Conservation (phyloP, 2,113 vertebrate genomes). For the Oreochromis aureus region DNA sequence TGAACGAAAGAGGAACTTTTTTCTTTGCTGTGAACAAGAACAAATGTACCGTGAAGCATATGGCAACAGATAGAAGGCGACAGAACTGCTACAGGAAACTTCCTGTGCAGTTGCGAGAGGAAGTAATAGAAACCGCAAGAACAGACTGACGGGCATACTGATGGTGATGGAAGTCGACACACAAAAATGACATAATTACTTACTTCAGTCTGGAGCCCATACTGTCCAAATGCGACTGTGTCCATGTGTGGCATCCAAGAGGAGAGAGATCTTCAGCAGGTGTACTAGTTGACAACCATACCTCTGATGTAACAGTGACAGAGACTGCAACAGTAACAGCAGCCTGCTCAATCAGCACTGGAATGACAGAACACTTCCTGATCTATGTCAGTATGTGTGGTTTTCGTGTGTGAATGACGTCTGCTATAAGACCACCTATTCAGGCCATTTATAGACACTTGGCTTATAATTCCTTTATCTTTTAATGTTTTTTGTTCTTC, state of each 20-base stretch:
- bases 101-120: conserved; percentile 63
- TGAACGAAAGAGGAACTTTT: neutral
- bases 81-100: conserved; percentile 25
- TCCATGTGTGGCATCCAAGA: conserved; percentile 57
- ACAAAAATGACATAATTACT: conserved; percentile 23
- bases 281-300: neutral
- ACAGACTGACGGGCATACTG: conserved; percentile 1
- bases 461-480: neutral
- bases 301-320: neutral
- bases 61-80: neutral
- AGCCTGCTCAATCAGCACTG: conserved; percentile 27
- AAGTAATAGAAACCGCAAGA: conserved; percentile 59
- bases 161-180: neutral
- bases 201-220: conserved; percentile 79
- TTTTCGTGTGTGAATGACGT: conserved; percentile 29
- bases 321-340: neutral
- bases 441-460: neutral
- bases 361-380: conserved; percentile 71
- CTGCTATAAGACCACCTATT: neutral
- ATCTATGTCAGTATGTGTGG: conserved; percentile 39
- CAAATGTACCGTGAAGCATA: neutral
- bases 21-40: neutral
- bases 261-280: neutral
- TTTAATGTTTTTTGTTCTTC: neutral
- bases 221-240: conserved; percentile 16